Evolutionary conservation across 2,113 vertebrate genomes (phyloP).

Genomic region (Oreotrochilus melanogaster): DNA sequence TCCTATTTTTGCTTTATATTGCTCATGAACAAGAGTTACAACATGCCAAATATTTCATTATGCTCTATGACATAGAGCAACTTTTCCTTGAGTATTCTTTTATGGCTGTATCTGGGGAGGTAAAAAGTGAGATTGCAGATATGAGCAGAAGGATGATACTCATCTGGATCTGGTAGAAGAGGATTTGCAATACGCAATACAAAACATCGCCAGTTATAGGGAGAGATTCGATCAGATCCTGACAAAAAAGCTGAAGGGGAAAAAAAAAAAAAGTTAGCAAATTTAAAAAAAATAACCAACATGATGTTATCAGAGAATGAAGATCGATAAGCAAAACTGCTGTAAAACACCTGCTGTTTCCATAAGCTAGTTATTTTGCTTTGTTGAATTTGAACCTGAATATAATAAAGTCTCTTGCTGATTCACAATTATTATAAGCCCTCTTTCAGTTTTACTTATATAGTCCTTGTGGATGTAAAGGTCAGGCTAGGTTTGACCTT

Average conservation of each 20-base stretch:
- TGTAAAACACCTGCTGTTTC: not conserved
- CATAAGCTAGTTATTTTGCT: not conserved
- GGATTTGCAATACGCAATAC: not conserved
- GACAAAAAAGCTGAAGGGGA: conserved; percentile 66
- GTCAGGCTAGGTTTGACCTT: not conserved
- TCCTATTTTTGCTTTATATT: not conserved
- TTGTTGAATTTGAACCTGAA: not conserved
- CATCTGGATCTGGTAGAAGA: conserved; percentile 11
- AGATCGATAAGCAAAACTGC: not conserved
- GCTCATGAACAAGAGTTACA: not conserved
- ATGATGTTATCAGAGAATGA: not conserved
- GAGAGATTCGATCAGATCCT: conserved; percentile 61
- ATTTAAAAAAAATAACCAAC: not conserved
- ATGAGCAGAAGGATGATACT: not conserved
- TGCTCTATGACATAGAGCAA: conserved; percentile 45
- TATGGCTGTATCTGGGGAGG: conserved; percentile 75
- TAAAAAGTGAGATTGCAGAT: conserved; percentile 11
- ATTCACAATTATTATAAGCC: not conserved
- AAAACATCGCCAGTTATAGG: not conserved
- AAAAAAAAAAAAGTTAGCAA: conserved; percentile 9
- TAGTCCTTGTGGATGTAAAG: not conserved
- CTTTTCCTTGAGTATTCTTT: conserved; percentile 37
- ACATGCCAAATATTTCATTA: conserved; percentile 41
- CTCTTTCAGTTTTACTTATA: not conserved
- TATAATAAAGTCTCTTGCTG: not conserved